Base-by-base conservation (phyloP, 2,797 vertebrate species). In the Crocidura indochinensis region DNA sequence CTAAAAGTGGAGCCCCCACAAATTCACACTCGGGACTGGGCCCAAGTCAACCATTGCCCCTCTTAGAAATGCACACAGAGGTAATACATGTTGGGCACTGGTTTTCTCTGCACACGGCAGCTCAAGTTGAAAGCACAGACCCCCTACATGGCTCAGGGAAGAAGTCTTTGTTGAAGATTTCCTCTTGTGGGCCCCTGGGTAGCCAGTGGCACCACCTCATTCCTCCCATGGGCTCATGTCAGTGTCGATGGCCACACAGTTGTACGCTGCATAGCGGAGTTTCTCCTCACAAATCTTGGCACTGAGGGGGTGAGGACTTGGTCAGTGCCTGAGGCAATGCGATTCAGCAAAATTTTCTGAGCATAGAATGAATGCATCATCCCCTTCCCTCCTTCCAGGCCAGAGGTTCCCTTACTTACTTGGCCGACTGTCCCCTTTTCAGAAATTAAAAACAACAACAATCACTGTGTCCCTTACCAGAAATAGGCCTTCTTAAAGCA, bases 171-270 rank as follows among this genome's bases (percentile, higher is more conserved):
- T 56, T 56, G 14, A 17, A 17, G 56, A 53, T 60, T 20, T 20
- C 56, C 4, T 60, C 56, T 20, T 19, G 56, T 29, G 17, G 71
- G 38, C 26, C 38, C 17, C 27, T 0, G 12, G 46, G 69, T 80
- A n/a, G 14, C 62, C 62, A 69, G 29, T 46, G 60, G 84, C 1
- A 10, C 9, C 6, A 9, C 81, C 79, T 99, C 98, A 99, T 96
- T 99, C 99, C 62, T 99, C 99, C 99, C 99, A 99, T 0, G 99
- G 99, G 90, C 99, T 99, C 99, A 99, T 99, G 88, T 99, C 99
- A 1, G 99, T 99, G 97, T 99, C 99, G 19, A 99, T 99, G 93
- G 99, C 99, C 95, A 99, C 99, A 6, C 99, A 99, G 98, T 99
- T 99, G 96, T 99, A 99, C 0, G 99, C 99, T 0, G 99, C 99